Percentiles rank a stretch among this genome's conserved stretches.
Conservation (phyloP, 2,797 vertebrate genomes). For the Pachyuromys duprasi region DNA sequence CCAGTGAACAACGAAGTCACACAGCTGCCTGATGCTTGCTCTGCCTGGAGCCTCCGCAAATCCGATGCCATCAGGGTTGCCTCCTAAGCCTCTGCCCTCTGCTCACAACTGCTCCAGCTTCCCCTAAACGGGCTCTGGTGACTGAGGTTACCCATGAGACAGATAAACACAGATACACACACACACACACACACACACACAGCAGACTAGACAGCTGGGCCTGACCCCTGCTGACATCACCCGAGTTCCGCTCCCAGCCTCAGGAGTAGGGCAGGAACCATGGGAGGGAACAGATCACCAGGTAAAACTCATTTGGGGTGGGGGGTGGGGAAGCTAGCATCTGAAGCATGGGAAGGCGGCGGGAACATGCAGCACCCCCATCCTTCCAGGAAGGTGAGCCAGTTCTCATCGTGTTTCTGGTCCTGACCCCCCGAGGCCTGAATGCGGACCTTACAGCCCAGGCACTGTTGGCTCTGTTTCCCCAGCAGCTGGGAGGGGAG, state of each 20-base stretch:
- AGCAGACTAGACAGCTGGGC: background rate
- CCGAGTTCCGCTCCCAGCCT: background rate
- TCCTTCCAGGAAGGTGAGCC: background rate
- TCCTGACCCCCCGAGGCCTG: background rate
- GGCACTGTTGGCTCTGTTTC: background rate
- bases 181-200: no score
- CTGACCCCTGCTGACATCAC: background rate
- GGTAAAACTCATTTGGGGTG: background rate
- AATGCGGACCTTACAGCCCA: background rate
- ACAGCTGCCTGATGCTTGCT: background rate
- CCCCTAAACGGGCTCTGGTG: background rate
- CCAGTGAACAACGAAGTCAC: accelerated
- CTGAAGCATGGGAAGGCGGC: background rate
- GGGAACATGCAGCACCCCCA: background rate
- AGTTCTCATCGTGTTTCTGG: background rate
- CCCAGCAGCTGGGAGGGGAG: background rate
- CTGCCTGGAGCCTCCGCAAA: background rate
- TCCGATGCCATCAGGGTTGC: no score
- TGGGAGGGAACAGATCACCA: background rate
- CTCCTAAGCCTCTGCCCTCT: background rate
- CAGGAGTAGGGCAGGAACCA: background rate
- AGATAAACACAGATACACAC: background rate
- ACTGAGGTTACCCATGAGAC: background rate
- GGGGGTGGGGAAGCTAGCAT: background rate
- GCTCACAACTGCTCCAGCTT: background rate